A percentile compares a stretch with the other conserved stretches of the same genome.
Conservation (phyloP, 1,140 invertebrate species). For the Steinernema khuongi region DNA sequence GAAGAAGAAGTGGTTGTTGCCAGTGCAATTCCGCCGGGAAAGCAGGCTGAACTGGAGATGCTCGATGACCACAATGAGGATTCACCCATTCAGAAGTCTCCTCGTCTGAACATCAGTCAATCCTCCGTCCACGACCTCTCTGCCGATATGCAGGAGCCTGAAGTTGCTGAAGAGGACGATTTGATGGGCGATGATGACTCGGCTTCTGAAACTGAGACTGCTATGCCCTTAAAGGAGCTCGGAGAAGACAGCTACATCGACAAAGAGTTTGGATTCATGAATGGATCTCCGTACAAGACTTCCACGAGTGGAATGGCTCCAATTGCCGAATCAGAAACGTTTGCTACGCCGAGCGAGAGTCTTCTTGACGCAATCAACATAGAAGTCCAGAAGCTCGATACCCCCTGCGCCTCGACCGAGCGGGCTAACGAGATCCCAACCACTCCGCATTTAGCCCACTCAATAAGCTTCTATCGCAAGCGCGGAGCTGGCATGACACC, state of each 20-base stretch:
- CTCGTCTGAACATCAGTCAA: neutral
- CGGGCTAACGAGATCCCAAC: neutral
- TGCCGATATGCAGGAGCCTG: neutral
- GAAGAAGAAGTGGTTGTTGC: neutral
- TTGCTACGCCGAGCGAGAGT: neutral
- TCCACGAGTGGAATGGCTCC: neutral
- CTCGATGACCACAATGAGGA: neutral
- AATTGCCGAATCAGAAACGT: neutral
- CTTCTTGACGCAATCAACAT: neutral
- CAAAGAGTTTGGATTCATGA: neutral
- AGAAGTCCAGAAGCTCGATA: neutral
- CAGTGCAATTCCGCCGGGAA: neutral
- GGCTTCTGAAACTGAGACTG: neutral
- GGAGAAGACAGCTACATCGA: conserved; percentile 6
- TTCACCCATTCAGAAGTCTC: neutral
- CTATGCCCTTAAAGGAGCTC: neutral
- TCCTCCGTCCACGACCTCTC: neutral
- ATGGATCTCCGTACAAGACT: neutral
- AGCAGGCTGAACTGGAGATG: neutral
- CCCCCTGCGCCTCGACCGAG: neutral
- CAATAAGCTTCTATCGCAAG: conserved; percentile 5
- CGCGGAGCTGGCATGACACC: neutral
- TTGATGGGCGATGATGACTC: neutral
- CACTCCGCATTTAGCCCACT: neutral
- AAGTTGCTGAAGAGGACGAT: conserved; percentile 1